These are phyloP conservation scores for Cheirogaleus major DNA, from an alignment of 2,797 vertebrate genomes.

Conservation along the genomic window DNA sequence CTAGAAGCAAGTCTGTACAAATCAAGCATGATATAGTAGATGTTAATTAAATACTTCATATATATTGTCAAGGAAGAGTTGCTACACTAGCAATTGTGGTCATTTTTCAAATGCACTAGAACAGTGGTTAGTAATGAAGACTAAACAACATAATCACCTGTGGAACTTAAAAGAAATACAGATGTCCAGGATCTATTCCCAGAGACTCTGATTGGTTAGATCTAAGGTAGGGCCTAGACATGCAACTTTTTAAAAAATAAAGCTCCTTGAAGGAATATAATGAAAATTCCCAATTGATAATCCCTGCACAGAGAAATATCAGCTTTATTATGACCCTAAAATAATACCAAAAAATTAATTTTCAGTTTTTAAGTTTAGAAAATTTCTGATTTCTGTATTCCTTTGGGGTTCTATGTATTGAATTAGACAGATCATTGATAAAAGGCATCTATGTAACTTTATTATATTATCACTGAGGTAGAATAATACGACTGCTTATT, in stretches of 20 bases:
- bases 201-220: background rate
- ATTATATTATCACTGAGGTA: background rate
- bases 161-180: conserved; percentile 14
- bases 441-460: background rate
- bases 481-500: background rate
- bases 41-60: background rate
- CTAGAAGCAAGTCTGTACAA: background rate
- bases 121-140: background rate
- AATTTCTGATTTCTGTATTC: conserved; percentile 17
- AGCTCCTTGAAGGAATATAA: background rate
- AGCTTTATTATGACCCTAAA: conserved; percentile 19
- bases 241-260: background rate
- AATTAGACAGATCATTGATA: background rate
- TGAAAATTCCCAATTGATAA: background rate
- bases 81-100: background rate
- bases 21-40: background rate
- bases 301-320: background rate
- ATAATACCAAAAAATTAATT: conserved; percentile 3
- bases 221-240: background rate
- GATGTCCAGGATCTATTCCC: background rate
- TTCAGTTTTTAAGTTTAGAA: conserved; percentile 40
- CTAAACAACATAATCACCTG: background rate
- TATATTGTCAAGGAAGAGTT: background rate
- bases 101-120: background rate
- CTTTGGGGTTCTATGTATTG: background rate